Evolutionary conservation across 2,888 invertebrate genomes (phyloP), one percentile per base, ranked within the genome.

Genomic region (Ypsolopha scabrella): DNA sequence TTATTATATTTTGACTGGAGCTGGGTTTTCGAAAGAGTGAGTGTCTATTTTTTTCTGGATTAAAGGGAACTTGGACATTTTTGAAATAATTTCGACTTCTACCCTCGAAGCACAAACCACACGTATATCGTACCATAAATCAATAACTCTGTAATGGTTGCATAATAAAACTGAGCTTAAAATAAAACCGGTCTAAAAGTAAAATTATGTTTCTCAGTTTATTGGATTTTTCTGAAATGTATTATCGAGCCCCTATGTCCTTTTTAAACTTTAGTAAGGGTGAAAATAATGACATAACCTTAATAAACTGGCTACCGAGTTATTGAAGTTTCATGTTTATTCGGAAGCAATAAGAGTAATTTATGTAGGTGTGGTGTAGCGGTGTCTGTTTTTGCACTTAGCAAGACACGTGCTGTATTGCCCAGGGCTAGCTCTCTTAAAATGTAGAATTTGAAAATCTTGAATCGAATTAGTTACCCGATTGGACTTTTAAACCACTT

Each of bases 211-310:
- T 48, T 10, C 48, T 39, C 24, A 7, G 14, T 48, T 48, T 48
- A 48, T 48, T 48, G 48, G 48, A 48, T 48, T 48, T 48, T 47
- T 37, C 14, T 13, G n/a, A 48, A 39, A 48, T 36, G 7, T 36
- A 36, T 36, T 48, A n/a, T 11, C 6, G 36, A 38, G n/a, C 48
- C 48, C 36, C 38, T 14, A 9, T 48, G 24, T 24, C 24, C 33
- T 47, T n/a, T 39, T 48, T 33, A 33, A 45, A 48, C 38, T 36
- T 36, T 10, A 24, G 33, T 38, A n/a, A 39, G 38, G 48, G 48
- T 48, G 47, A 10, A 36, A 47, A 34, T 11, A 10, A 11, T 36
- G 8, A 13, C 1, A 11, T 3, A 9, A 9, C n/a, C 10, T 13
- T n/a, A n/a, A 13, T 11, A n/a, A 43, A n/a, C 11, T 11, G 43